Percentiles rank a stretch among this genome's conserved stretches.
phyloP scores from a whole-genome alignment of 2,888 invertebrate species.

The Catocala fraxini region DNA sequence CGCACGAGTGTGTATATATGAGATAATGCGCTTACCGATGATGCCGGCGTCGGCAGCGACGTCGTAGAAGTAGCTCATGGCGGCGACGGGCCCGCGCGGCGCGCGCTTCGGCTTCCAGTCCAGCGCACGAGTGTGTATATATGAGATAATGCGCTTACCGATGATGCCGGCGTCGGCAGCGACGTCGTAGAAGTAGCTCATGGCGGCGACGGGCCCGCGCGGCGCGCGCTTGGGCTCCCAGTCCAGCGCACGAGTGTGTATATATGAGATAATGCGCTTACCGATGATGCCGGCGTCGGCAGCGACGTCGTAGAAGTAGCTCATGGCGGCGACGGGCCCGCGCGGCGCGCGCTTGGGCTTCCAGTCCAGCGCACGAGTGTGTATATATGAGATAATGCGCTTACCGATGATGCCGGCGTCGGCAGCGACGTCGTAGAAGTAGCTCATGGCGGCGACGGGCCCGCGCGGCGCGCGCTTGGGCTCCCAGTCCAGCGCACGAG shows the following conservation, averaged over 20 bases:
- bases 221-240: conserved; percentile 89
- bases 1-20: conserved; percentile 24
- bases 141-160: conserved; percentile 68
- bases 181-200: conserved; percentile 98
- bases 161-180: conserved; percentile 95
- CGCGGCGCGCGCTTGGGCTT: conserved; percentile 89
- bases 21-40: conserved; percentile 83
- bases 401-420: conserved; percentile 93
- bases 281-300: conserved; percentile 94
- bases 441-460: conserved; percentile 93
- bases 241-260: conserved; percentile 1
- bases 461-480: conserved; percentile 89
- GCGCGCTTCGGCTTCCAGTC: conserved; percentile 87
- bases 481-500: conserved; percentile 77
- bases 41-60: conserved; percentile 95
- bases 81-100: conserved; percentile 89
- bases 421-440: conserved; percentile 97
- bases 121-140: conserved; percentile 50
- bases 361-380: conserved; percentile 70
- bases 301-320: conserved; percentile 98
- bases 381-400: conserved; percentile 15
- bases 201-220: conserved; percentile 90
- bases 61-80: conserved; percentile 98
- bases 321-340: conserved; percentile 91
- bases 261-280: conserved; percentile 51